Percentiles rank a stretch among this genome's conserved stretches.
Conservation (phyloP, 2,888 invertebrate genomes). For the Stegana nigrithorax region DNA sequence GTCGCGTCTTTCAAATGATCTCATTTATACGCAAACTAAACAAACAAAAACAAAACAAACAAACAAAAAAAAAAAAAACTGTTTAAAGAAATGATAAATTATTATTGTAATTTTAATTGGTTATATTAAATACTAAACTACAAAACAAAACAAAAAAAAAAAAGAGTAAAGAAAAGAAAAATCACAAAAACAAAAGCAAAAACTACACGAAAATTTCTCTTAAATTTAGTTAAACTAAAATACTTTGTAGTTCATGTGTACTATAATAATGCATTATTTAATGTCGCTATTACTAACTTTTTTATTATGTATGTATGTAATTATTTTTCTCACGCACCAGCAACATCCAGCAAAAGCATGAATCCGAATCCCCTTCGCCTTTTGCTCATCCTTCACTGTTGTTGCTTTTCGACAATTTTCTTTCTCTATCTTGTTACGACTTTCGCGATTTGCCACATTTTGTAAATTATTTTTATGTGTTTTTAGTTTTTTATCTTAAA, state of each 20-base stretch:
- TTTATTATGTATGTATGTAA: no score
- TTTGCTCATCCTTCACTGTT: no score
- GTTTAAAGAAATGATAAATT: conserved; percentile 32
- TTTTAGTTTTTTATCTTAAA: not conserved
- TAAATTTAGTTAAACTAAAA: not conserved
- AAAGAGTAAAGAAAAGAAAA: conserved; percentile 23
- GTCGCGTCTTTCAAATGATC: conserved; percentile 7
- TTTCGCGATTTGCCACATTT: not conserved
- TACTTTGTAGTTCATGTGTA: not conserved
- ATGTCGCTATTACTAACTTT: not conserved
- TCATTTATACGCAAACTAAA: conserved; percentile 6
- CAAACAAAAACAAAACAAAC: not conserved
- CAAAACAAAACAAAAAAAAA: conserved; percentile 30
- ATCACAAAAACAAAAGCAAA: conserved; percentile 18
- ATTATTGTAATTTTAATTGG: conserved; percentile 38
- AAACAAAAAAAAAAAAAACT: conserved; percentile 1
- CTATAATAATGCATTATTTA: no score
- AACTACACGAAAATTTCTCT: conserved; percentile 17
- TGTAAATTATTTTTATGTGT: not conserved
- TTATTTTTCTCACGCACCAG: no score
- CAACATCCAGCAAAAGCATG: not conserved
- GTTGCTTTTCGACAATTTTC: not conserved
- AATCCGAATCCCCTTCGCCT: not conserved
- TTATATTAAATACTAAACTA: conserved; percentile 8
- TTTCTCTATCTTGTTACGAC: not conserved